These are phyloP conservation scores for Loripinus fragilis DNA, from an alignment of 2,888 invertebrate genomes.

Conservation along the genomic window DNA sequence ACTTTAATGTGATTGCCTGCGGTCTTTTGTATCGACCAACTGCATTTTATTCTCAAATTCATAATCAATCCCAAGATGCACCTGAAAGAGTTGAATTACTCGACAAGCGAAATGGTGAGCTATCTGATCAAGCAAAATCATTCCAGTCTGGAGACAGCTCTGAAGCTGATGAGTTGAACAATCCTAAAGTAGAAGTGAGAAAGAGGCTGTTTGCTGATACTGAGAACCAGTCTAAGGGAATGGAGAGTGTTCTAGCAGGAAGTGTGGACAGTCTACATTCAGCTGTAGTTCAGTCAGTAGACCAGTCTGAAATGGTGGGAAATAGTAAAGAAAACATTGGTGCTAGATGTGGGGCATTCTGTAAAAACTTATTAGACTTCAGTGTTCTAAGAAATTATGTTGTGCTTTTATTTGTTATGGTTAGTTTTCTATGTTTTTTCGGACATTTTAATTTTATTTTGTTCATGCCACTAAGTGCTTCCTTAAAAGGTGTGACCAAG, in stretches of 20 bases:
- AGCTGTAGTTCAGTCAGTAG: constrained; percentile 24
- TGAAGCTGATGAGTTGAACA: background rate
- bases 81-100: constrained; percentile 35
- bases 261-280: constrained; percentile 61
- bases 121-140: background rate
- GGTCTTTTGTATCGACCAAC: constrained; percentile 72
- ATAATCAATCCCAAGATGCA: background rate
- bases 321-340: constrained; percentile 20
- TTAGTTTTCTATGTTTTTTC: constrained; percentile 72
- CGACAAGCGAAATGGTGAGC: constrained; percentile 2
- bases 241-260: constrained; percentile 60
- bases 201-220: background rate
- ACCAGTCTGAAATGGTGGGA: constrained; percentile 28
- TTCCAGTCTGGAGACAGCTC: background rate
- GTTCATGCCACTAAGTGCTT: constrained; percentile 69
- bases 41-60: constrained; percentile 52
- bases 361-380: constrained; percentile 66
- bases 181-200: background rate
- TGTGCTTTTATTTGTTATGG: constrained; percentile 63
- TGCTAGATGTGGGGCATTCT: constrained; percentile 29
- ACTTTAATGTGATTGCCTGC: constrained; percentile 67
- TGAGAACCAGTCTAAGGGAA: constrained; percentile 55
- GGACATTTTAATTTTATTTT: constrained; percentile 77
- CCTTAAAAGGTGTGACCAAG: constrained; percentile 55
- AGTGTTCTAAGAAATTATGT: constrained; percentile 66